Conservation (phyloP, 2,113 vertebrate genomes). For the Salminus brasiliensis region DNA sequence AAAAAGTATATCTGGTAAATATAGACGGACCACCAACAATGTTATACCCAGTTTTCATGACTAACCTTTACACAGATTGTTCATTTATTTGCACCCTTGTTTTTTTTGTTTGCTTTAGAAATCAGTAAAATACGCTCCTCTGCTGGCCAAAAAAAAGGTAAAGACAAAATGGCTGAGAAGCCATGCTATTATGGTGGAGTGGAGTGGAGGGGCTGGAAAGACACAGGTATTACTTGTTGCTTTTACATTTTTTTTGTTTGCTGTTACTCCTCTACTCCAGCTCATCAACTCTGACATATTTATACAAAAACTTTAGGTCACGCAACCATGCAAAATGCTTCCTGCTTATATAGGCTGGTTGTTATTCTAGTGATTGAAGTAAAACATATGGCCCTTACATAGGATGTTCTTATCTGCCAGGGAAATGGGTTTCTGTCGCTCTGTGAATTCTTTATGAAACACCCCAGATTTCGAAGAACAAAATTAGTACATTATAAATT, state of each 20-base stretch:
- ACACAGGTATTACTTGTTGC: neutral
- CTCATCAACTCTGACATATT: neutral
- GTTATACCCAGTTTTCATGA: neutral
- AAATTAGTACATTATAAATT: too few species aligned
- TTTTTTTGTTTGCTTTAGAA: conserved; percentile 20
- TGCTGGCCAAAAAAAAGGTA: neutral
- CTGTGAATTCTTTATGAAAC: too few species aligned
- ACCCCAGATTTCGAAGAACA: too few species aligned
- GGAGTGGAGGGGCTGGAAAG: conserved; percentile 22
- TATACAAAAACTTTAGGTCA: neutral
- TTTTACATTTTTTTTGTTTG: neutral
- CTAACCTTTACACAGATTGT: neutral
- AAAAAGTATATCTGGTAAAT: conserved; percentile 29
- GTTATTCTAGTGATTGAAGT: too few species aligned
- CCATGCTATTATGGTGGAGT: conserved; percentile 15
- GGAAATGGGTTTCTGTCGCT: too few species aligned
- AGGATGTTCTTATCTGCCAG: too few species aligned
- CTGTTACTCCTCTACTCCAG: neutral
- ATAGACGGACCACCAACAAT: neutral
- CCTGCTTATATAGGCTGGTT: too few species aligned
- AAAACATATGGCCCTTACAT: too few species aligned
- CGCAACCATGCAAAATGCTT: too few species aligned
- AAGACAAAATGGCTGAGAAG: conserved; percentile 2
- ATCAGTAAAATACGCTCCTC: neutral
- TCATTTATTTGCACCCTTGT: neutral